Evolutionary conservation across 1,140 invertebrate genomes (phyloP).

Genomic region (Tetramorium parvispinum): DNA sequence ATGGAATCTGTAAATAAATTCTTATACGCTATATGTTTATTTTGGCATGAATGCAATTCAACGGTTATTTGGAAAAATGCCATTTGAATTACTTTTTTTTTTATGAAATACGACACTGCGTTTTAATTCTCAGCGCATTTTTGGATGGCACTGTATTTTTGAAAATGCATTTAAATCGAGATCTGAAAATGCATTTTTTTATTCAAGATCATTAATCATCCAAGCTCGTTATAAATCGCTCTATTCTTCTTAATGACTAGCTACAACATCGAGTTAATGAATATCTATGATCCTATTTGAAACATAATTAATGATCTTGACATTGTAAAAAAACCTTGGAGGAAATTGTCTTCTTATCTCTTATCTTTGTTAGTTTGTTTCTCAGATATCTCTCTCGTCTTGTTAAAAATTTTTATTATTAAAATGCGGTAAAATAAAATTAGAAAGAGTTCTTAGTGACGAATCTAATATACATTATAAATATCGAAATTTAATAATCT

Average conservation of each 20-base stretch:
- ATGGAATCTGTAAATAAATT: background rate
- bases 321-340: background rate
- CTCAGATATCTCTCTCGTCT: background rate
- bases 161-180: slow-evolving; percentile 20
- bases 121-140: background rate
- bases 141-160: background rate
- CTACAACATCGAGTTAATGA: slow-evolving; percentile 59
- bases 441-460: background rate
- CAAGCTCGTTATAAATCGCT: slow-evolving; percentile 40
- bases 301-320: slow-evolving; percentile 55
- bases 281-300: slow-evolving; percentile 60
- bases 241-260: slow-evolving; percentile 56
- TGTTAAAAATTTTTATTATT: background rate
- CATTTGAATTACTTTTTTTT: background rate
- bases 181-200: slow-evolving; percentile 36
- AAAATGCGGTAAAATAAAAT: background rate
- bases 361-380: slow-evolving; percentile 21
- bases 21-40: background rate
- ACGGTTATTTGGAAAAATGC: background rate
- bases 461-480: background rate
- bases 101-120: background rate
- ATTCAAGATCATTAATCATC: slow-evolving; percentile 44
- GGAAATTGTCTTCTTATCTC: slow-evolving; percentile 48
- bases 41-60: background rate
- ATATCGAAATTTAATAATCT: background rate